Evolutionary conservation across 1,140 invertebrate species (phyloP).

Genomic region (Ridgeia piscesae): DNA sequence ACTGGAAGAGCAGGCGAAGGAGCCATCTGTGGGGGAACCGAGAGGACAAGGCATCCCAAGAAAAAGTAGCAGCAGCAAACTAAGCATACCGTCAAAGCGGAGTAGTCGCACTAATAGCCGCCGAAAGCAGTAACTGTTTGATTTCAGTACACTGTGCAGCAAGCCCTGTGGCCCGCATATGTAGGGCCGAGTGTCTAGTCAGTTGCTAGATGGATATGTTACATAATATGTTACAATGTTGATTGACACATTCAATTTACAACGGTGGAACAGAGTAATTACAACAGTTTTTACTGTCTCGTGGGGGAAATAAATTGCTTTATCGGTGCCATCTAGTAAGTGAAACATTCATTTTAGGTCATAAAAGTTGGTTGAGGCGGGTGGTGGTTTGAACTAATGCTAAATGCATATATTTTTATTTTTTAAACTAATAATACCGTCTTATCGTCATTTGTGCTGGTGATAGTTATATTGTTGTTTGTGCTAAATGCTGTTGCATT

Average conservation of each 20-base stretch:
- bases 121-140: not conserved
- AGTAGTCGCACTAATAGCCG: not conserved
- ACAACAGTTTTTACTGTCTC: too few relatives aligned
- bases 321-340: too few relatives aligned
- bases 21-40: not conserved
- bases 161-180: not conserved
- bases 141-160: not conserved
- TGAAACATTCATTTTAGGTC: too few relatives aligned
- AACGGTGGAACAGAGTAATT: too few relatives aligned
- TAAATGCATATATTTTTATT: too few relatives aligned
- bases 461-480: not conserved
- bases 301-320: too few relatives aligned
- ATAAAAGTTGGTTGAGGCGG: too few relatives aligned
- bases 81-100: not conserved
- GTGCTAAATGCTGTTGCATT: not conserved
- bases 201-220: not conserved
- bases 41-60: not conserved
- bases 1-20: not conserved
- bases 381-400: too few relatives aligned
- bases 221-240: not conserved
- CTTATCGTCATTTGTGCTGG: too few relatives aligned
- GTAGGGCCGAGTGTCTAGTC: not conserved
- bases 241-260: not conserved
- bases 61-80: not conserved
- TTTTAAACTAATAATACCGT: too few relatives aligned